A percentile compares a stretch with the other conserved stretches of the same genome.
Evolutionary conservation across 2,797 vertebrate species (phyloP).

Genomic region (Ambastaia sidthimunki): DNA sequence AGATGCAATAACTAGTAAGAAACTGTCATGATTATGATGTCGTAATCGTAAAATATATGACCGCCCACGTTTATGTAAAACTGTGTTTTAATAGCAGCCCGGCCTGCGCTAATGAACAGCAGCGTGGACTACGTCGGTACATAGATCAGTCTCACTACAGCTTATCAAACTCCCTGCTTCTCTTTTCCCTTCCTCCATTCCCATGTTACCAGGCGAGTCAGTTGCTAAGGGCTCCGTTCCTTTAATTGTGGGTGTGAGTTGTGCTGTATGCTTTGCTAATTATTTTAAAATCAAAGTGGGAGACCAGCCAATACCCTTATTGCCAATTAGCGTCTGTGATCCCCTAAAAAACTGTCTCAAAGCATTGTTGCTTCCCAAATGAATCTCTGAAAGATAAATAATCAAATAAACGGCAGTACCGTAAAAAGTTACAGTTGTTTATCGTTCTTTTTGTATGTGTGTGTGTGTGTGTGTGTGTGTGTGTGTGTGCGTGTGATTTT

Average conservation of each 20-base stretch:
- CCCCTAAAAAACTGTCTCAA: constrained; percentile 34
- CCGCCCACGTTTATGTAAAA: not conserved
- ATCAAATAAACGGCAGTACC: not conserved
- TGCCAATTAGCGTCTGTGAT: constrained; percentile 53
- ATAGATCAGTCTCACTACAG: not conserved
- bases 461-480: not conserved
- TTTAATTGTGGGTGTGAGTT: constrained; percentile 50
- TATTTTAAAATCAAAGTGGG: constrained; percentile 54
- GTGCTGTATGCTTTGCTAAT: constrained; percentile 54
- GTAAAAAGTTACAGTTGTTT: constrained; percentile 19
- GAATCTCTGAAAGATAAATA: constrained; percentile 30
- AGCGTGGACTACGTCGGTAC: not conserved
- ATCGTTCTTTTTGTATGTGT: not conserved
- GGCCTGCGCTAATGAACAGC: not conserved
- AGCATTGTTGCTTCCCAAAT: constrained; percentile 35
- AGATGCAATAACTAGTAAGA: not conserved
- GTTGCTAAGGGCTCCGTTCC: constrained; percentile 47
- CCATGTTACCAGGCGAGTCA: constrained; percentile 24
- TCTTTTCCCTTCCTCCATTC: constrained; percentile 3
- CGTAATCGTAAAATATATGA: not conserved
- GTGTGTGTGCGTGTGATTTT: not conserved
- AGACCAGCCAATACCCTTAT: constrained; percentile 48
- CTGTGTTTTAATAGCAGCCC: not conserved
- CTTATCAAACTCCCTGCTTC: constrained; percentile 5
- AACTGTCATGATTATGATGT: not conserved